phyloP scores from a whole-genome alignment of 2,113 vertebrate genomes.

The Pedionomus torquatus region DNA sequence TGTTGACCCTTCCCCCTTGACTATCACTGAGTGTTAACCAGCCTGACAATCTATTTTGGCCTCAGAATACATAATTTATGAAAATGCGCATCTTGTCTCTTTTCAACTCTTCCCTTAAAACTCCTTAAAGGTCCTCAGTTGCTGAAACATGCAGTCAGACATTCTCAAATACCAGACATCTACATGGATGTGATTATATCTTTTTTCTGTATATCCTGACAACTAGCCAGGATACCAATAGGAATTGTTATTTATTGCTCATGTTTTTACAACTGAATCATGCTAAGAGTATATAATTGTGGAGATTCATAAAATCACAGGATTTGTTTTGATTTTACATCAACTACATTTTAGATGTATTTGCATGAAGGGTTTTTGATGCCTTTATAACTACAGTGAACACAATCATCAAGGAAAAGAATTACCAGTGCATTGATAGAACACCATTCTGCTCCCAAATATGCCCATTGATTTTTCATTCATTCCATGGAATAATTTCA shows the following conservation, averaged over 20 bases:
- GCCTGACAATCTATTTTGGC: neutral
- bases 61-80: neutral
- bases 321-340: neutral
- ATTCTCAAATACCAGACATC: neutral
- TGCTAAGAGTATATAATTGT: neutral
- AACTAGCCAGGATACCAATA: neutral
- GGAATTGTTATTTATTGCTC: neutral
- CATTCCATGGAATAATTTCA: neutral
- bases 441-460: neutral
- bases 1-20: neutral
- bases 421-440: neutral
- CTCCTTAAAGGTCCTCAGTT: neutral
- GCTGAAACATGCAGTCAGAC: accelerated
- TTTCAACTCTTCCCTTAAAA: neutral
- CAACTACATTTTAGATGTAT: neutral
- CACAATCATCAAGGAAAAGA: neutral
- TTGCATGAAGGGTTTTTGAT: neutral
- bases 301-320: neutral
- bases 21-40: neutral
- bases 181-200: neutral
- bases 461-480: neutral
- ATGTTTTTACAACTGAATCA: neutral
- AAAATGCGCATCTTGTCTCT: neutral
- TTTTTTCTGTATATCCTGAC: neutral
- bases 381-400: neutral